phyloP scores from a whole-genome alignment of 2,797 vertebrate genomes.

The Margarornis squamiger region DNA sequence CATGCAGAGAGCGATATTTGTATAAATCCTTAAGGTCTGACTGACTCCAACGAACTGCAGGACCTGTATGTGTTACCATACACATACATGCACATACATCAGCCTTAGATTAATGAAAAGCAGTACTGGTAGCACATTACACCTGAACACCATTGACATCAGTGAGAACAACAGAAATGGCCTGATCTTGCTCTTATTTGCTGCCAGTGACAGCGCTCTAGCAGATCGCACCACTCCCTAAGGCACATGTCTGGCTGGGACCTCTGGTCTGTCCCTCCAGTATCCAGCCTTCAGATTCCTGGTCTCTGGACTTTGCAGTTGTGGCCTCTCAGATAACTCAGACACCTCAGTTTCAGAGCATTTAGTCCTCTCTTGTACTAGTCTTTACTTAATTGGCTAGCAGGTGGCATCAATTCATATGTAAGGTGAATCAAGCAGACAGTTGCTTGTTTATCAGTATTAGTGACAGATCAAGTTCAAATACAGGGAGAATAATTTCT shows the following conservation, averaged over 20 bases:
- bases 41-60: neutral
- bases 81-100: neutral
- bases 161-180: neutral
- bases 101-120: neutral
- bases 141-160: accelerated
- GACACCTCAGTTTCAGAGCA: neutral
- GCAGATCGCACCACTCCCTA: accelerated
- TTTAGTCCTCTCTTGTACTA: neutral
- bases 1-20: neutral
- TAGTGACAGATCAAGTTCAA: neutral
- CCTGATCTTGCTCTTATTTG: neutral
- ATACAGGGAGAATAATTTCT: neutral
- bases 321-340: neutral
- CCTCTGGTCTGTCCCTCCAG: neutral
- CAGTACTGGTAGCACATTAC: neutral
- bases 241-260: accelerated
- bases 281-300: neutral
- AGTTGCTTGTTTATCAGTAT: neutral
- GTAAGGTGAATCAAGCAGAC: neutral
- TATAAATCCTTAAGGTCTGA: neutral
- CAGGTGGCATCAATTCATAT: neutral
- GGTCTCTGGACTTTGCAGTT: neutral
- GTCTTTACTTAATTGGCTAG: neutral
- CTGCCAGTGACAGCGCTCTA: neutral
- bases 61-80: neutral